phyloP scores from a whole-genome alignment of 2,113 vertebrate species.

The Pantherophis guttatus region DNA sequence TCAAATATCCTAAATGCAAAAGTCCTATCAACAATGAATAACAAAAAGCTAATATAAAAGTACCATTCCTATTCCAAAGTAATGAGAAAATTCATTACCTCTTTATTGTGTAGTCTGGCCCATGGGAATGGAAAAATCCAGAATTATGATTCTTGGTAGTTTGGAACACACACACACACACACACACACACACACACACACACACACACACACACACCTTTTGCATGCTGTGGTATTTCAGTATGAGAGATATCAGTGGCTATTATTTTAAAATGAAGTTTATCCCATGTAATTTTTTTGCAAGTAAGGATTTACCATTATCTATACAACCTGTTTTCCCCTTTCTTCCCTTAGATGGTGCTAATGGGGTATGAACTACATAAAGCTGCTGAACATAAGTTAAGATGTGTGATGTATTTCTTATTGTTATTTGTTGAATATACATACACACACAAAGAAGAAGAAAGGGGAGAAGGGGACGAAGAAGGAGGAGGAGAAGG shows the following conservation, averaged over 20 bases:
- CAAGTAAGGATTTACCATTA: constrained; percentile 9
- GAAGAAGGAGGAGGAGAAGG: background rate
- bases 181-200: background rate
- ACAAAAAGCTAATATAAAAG: background rate
- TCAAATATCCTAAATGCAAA: background rate
- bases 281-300: background rate
- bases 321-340: constrained; percentile 27
- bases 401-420: background rate
- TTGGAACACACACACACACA: background rate
- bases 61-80: background rate
- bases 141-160: background rate
- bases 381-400: constrained; percentile 18
- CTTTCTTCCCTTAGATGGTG: constrained; percentile 68
- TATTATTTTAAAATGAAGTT: background rate
- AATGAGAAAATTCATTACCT: background rate
- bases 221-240: background rate
- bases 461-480: background rate
- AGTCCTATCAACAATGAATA: background rate
- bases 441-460: background rate
- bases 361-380: constrained; percentile 59
- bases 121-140: background rate
- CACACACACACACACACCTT: background rate
- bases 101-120: background rate
- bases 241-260: background rate
- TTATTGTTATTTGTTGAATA: constrained; percentile 4